These are phyloP conservation scores for Cosmopolites sordidus DNA, from an alignment of 2,888 invertebrate genomes.

Conservation along the genomic window DNA sequence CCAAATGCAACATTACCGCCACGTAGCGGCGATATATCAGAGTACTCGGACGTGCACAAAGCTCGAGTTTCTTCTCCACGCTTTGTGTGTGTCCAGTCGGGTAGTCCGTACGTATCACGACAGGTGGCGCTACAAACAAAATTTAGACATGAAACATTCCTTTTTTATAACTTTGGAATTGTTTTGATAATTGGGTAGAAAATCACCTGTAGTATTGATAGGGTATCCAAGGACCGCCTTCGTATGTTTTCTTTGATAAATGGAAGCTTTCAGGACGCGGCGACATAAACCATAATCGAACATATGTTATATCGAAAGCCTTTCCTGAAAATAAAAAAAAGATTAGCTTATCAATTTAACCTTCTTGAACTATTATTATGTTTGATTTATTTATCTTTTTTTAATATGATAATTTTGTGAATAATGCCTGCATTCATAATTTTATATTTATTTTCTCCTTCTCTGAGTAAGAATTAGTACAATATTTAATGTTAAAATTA, in stretches of 20 bases:
- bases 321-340: slow-evolving; percentile 62
- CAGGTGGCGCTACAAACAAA: slow-evolving; percentile 74
- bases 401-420: too few species aligned
- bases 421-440: too few species aligned
- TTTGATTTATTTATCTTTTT: too few species aligned
- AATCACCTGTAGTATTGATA: slow-evolving; percentile 90
- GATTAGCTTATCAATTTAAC: too few species aligned
- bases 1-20: slow-evolving; percentile 95
- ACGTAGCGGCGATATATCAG: slow-evolving; percentile 92
- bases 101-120: slow-evolving; percentile 82
- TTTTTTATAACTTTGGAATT: too few species aligned
- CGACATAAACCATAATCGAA: slow-evolving; percentile 89
- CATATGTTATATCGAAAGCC: slow-evolving; percentile 95
- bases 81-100: slow-evolving; percentile 64
- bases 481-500: too few species aligned
- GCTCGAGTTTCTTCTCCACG: slow-evolving; percentile 84
- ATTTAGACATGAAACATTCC: too few species aligned
- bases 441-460: too few species aligned
- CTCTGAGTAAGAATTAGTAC: too few species aligned
- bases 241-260: slow-evolving; percentile 80
- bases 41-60: slow-evolving; percentile 95
- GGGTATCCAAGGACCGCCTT: slow-evolving; percentile 79
- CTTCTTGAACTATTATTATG: too few species aligned
- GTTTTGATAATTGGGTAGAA: too few species aligned
- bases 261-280: slow-evolving; percentile 97